A percentile compares a stretch with the other conserved stretches of the same genome.
These are phyloP conservation scores for Pristiophorus japonicus DNA, from an alignment of 2,113 vertebrate genomes.

Conservation along the genomic window DNA sequence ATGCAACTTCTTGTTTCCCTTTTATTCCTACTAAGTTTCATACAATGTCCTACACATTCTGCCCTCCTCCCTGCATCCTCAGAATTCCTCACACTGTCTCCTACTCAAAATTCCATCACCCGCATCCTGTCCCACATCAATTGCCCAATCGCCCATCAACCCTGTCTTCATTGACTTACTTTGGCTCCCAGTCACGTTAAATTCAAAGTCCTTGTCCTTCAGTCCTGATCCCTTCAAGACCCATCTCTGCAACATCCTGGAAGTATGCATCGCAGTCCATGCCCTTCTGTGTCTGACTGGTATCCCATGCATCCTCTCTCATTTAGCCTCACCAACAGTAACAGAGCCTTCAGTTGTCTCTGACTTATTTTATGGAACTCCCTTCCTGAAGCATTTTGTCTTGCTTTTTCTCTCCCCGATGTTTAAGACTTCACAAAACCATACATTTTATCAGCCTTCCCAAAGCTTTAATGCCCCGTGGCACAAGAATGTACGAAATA, in stretches of 20 bases:
- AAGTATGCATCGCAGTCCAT: neutral
- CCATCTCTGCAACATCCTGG: neutral
- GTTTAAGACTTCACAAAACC: neutral
- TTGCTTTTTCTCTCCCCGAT: neutral
- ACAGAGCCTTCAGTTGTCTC: neutral
- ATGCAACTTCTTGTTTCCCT: neutral
- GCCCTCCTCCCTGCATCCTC: neutral
- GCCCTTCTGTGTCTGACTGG: neutral
- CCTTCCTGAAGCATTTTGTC: neutral
- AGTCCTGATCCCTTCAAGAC: neutral
- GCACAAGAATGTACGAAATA: too few relatives aligned
- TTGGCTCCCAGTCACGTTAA: neutral
- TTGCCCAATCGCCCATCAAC: too few relatives aligned
- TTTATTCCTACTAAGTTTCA: neutral
- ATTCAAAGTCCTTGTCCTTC: neutral
- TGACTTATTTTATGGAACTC: neutral
- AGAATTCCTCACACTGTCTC: neutral
- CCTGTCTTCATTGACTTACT: neutral
- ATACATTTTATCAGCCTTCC: neutral
- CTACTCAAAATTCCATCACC: neutral
- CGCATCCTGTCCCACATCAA: neutral
- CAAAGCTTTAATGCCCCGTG: too few relatives aligned
- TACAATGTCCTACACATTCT: neutral
- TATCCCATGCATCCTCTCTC: neutral
- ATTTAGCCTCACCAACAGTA: neutral